These are phyloP conservation scores for Platyrinchus mystaceus DNA, from an alignment of 2,797 vertebrate genomes.

Conservation along the genomic window DNA sequence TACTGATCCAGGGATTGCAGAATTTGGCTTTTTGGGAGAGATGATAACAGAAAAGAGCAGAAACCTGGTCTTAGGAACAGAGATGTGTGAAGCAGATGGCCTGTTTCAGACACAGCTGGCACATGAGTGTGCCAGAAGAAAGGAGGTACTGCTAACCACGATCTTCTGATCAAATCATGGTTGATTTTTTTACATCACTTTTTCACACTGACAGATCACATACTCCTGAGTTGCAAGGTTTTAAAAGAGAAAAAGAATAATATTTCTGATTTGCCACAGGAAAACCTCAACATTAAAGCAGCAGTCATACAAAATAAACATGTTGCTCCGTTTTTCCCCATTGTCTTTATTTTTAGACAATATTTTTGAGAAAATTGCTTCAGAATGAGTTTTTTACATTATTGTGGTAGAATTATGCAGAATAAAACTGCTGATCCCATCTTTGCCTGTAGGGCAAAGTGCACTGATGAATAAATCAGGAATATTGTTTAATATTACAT, in stretches of 20 bases:
- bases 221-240: neutral
- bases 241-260: neutral
- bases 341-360: constrained; percentile 13
- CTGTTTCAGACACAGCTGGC: neutral
- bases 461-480: constrained; percentile 56
- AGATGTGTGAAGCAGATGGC: neutral
- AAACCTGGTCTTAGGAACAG: neutral
- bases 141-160: neutral
- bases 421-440: constrained; percentile 43
- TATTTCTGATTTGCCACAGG: neutral
- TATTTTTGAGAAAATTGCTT: constrained; percentile 27
- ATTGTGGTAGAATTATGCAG: neutral
- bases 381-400: constrained; percentile 15
- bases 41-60: neutral
- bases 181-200: neutral
- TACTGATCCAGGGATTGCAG: neutral
- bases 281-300: neutral
- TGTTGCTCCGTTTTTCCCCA: neutral
- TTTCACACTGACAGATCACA: neutral
- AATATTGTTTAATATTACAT: constrained; percentile 65
- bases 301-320: neutral
- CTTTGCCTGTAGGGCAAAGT: constrained; percentile 48
- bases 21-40: neutral
- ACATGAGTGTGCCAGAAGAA: neutral
- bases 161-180: neutral